Conservation (phyloP, 2,888 invertebrate species). For the Drosophila longiperda region DNA sequence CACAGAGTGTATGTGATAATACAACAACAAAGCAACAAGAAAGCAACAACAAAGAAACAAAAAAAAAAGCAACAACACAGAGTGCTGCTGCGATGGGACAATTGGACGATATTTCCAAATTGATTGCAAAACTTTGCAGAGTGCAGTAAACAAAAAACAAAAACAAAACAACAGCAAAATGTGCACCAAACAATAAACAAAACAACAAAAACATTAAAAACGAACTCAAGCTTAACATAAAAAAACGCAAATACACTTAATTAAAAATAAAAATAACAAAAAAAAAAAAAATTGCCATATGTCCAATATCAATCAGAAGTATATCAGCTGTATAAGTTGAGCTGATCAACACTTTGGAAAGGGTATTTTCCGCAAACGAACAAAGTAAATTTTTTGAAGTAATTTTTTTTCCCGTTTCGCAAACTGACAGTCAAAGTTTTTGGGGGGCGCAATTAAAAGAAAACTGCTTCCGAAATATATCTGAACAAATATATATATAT, state of each 20-base stretch:
- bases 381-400: slow-evolving; percentile 16
- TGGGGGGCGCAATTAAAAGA: slow-evolving; percentile 44
- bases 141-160: slow-evolving; percentile 30
- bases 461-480: slow-evolving; percentile 42
- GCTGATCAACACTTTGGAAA: background rate
- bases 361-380: slow-evolving; percentile 2
- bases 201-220: background rate
- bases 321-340: background rate
- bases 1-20: too few relatives aligned
- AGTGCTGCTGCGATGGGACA: background rate
- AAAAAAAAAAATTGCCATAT: too few relatives aligned
- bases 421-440: slow-evolving; percentile 29
- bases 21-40: too few relatives aligned
- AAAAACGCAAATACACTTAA: background rate
- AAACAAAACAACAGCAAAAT: slow-evolving; percentile 8
- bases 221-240: background rate
- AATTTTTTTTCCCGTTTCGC: slow-evolving; percentile 8
- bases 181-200: slow-evolving; percentile 8
- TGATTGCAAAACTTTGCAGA: slow-evolving; percentile 47
- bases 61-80: too few relatives aligned
- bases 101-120: slow-evolving; percentile 51
- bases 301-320: background rate
- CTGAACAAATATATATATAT: background rate
- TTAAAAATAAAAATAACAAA: too few relatives aligned
- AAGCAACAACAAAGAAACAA: too few relatives aligned